These are phyloP conservation scores for Taphrorychus bicolor DNA, from an alignment of 2,888 invertebrate genomes.

Conservation along the genomic window DNA sequence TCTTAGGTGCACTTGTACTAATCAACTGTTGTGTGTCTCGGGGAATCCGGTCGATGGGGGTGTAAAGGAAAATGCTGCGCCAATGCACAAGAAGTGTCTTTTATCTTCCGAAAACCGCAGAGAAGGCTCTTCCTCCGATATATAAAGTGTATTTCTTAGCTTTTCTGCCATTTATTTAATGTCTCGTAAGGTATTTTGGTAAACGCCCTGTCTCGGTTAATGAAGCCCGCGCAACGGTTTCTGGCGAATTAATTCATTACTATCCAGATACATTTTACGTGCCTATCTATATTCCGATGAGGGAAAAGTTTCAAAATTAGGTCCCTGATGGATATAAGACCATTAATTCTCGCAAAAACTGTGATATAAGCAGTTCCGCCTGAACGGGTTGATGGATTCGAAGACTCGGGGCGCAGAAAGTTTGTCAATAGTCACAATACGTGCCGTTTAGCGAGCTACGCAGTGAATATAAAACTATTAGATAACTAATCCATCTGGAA, in stretches of 20 bases:
- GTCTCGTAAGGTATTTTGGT: conserved; percentile 42
- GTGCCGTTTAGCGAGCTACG: neutral
- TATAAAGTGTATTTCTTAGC: conserved; percentile 45
- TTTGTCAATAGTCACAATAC: conserved; percentile 2
- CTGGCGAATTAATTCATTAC: conserved; percentile 43
- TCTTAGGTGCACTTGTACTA: too few species aligned
- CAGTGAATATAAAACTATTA: neutral
- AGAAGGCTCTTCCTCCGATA: conserved; percentile 39
- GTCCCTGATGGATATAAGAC: conserved; percentile 26
- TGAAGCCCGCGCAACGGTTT: conserved; percentile 39
- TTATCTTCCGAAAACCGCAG: conserved; percentile 41
- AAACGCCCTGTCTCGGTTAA: conserved; percentile 37
- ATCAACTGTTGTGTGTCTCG: too few species aligned
- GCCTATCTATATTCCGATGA: conserved; percentile 33
- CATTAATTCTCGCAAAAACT: conserved; percentile 35
- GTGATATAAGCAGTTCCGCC: conserved; percentile 16
- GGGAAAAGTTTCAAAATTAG: conserved; percentile 35
- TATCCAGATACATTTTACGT: conserved; percentile 37
- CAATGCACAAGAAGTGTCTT: conserved; percentile 39
- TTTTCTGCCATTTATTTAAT: conserved; percentile 44
- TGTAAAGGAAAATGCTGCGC: conserved; percentile 11
- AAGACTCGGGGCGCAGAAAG: neutral
- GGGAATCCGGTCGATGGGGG: too few species aligned
- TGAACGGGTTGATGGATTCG: conserved; percentile 1
- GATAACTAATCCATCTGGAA: neutral